Base-by-base conservation (phyloP, 1,140 invertebrate genomes). In the Anagrus nilaparvatae region DNA sequence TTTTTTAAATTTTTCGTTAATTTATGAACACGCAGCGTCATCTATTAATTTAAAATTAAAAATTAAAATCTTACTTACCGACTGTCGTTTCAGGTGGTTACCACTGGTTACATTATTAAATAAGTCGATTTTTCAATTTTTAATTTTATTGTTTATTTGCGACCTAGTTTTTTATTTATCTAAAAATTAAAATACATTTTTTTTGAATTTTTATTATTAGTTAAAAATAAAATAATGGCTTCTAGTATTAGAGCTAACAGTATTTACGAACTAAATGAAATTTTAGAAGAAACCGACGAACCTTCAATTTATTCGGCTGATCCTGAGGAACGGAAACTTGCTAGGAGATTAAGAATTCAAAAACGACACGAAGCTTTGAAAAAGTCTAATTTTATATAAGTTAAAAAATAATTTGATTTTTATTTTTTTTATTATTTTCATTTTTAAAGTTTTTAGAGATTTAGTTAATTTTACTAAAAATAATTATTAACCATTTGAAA, bases 281-380 rank as follows among this genome's bases (percentile, higher is more conserved):
- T 43, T 31, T 47, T 39, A 21, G 46, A 50, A 4, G 43, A 53
- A 32, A 24, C 35, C 0, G 65, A 68, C 28, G 71, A 74, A 47
- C 71, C 71, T 9, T 72, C 73, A 25, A 55, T 75, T 13, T 65
- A 62, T 2, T 75, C 74, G 0, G 37, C 50, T 3, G 73, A 78
- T 60, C 68, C 76, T 5, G 61, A 65, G n/a, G 75, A 81, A 56
- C 56, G 79, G 29, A 81, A 78, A 60, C 63, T 76, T 7, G 78
- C 72, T 0, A 66, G 78, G 37, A 65, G 63, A 32, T 54, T 80
- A 14, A 66, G 78, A 40, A 78, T 80, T 50, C 69, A 79, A 60
- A 65, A 66, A 27, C 65, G 75, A 38, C 56, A 70, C 40, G 72
- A 76, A 49, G 70, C 69, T 24, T 48, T 74, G 25, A 70, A 72